Conservation (phyloP, 2,113 vertebrate species). For the Stigmatopora nigra region DNA sequence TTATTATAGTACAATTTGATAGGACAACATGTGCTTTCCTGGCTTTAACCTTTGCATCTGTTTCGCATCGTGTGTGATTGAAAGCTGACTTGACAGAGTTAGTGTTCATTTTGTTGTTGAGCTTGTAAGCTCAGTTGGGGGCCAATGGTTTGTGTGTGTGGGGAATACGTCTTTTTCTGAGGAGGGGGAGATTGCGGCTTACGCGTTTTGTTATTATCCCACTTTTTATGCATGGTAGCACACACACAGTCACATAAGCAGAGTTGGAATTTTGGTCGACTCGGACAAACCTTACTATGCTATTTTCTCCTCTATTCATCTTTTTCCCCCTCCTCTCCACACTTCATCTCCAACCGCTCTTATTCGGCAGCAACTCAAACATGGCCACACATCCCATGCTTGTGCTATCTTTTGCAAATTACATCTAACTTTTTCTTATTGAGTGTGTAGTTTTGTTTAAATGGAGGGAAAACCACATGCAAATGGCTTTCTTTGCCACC, state of each 20-base stretch:
- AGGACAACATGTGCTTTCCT: slow-evolving; percentile 11
- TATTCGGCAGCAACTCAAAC: slow-evolving; percentile 40
- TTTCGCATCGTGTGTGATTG: slow-evolving; percentile 51
- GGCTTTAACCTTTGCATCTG: slow-evolving; percentile 28
- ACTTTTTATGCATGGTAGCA: slow-evolving; percentile 32
- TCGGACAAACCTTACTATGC: slow-evolving; percentile 15
- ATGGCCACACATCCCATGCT: slow-evolving; percentile 32
- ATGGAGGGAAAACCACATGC: not conserved
- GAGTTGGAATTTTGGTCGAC: slow-evolving; percentile 25
- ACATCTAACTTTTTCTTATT: slow-evolving; percentile 10
- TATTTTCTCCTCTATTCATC: slow-evolving; percentile 28
- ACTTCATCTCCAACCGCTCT: slow-evolving; percentile 34
- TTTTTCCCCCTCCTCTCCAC: slow-evolving; percentile 9
- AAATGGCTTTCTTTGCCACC: slow-evolving; percentile 1
- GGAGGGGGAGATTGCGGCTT: slow-evolving; percentile 49
- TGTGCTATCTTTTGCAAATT: slow-evolving; percentile 20
- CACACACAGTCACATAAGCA: slow-evolving; percentile 11
- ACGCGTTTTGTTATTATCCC: slow-evolving; percentile 51
- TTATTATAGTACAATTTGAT: slow-evolving; percentile 26
- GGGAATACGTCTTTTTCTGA: slow-evolving; percentile 57
- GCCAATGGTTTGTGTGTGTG: slow-evolving; percentile 34
- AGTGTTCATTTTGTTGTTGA: slow-evolving; percentile 63
- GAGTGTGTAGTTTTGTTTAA: not conserved
- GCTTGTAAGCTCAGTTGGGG: slow-evolving; percentile 43
- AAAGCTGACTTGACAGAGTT: slow-evolving; percentile 44